Percentiles rank a stretch among this genome's conserved stretches.
Evolutionary conservation across 2,113 vertebrate genomes (phyloP).

Genomic region (Tachycineta bicolor): DNA sequence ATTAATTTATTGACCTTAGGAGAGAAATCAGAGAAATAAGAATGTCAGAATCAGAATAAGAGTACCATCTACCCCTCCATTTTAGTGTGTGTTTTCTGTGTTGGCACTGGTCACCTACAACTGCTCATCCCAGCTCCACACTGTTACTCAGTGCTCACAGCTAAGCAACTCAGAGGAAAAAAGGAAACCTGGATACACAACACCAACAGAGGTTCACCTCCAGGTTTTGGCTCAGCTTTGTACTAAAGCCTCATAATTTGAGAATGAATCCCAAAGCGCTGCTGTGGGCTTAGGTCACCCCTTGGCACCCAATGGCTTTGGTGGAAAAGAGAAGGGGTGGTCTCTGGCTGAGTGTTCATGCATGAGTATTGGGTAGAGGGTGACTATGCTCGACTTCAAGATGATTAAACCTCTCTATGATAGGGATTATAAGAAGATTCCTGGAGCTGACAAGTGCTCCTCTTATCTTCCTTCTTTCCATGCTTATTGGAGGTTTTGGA

Average conservation of each 20-base stretch:
- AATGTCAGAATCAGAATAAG: not conserved
- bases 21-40: not conserved
- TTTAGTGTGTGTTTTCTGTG: not conserved
- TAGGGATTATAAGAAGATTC: not conserved
- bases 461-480: not conserved
- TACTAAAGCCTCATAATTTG: not conserved
- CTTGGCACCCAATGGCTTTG: not conserved
- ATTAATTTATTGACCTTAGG: not conserved
- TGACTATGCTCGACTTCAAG: not conserved
- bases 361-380: rapidly evolving
- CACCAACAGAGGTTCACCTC: rapidly evolving
- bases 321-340: not conserved
- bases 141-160: rapidly evolving
- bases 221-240: not conserved
- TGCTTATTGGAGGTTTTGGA: not conserved
- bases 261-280: not conserved
- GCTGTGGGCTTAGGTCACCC: not conserved
- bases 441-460: not conserved
- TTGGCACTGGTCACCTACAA: not conserved
- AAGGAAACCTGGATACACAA: rapidly evolving
- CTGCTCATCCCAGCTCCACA: not conserved
- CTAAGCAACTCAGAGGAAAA: not conserved
- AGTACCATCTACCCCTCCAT: not conserved
- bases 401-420: not conserved
- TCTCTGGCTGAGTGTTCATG: rapidly evolving